Percentiles rank a stretch among this genome's conserved stretches.
These are phyloP conservation scores for Drosophila dives DNA, from an alignment of 2,888 invertebrate genomes.

Conservation along the genomic window DNA sequence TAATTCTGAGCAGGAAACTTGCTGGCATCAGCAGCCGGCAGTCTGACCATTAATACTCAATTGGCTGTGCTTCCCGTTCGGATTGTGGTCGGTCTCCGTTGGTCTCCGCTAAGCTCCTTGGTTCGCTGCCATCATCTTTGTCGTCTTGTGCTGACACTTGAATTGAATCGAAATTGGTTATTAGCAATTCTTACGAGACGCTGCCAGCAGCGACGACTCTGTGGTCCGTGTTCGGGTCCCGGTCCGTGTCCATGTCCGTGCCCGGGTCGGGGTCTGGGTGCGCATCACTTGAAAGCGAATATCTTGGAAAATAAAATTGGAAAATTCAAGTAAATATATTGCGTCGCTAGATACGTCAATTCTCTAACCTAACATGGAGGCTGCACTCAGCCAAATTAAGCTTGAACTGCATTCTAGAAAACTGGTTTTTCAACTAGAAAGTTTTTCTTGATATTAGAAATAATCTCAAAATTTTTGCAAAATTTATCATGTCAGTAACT, in stretches of 20 bases:
- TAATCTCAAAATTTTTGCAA: neutral
- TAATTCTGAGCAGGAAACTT: conserved; percentile 75
- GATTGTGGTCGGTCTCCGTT: conserved; percentile 60
- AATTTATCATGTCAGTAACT: too few species aligned
- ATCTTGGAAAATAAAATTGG: conserved; percentile 61
- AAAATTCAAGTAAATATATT: conserved; percentile 30
- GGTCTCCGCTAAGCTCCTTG: conserved; percentile 8
- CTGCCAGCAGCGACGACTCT: conserved; percentile 39
- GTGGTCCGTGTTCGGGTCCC: conserved; percentile 23
- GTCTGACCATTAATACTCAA: conserved; percentile 81
- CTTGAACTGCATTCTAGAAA: neutral
- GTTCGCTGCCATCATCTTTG: conserved; percentile 54
- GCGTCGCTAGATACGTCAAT: conserved; percentile 21
- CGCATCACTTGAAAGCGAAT: conserved; percentile 65
- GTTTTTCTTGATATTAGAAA: too few species aligned
- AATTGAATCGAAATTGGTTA: conserved; percentile 81
- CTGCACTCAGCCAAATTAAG: neutral
- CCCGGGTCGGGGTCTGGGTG: neutral
- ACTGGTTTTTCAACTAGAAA: too few species aligned
- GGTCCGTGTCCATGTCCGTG: conserved; percentile 8
- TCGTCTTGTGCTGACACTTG: conserved; percentile 80
- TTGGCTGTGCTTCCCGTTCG: conserved; percentile 81
- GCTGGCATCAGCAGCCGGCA: conserved; percentile 73
- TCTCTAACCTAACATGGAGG: conserved; percentile 10
- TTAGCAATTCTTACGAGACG: conserved; percentile 76